These are phyloP conservation scores for Syngnathus rostellatus DNA, from an alignment of 2,797 vertebrate genomes.

Conservation along the genomic window DNA sequence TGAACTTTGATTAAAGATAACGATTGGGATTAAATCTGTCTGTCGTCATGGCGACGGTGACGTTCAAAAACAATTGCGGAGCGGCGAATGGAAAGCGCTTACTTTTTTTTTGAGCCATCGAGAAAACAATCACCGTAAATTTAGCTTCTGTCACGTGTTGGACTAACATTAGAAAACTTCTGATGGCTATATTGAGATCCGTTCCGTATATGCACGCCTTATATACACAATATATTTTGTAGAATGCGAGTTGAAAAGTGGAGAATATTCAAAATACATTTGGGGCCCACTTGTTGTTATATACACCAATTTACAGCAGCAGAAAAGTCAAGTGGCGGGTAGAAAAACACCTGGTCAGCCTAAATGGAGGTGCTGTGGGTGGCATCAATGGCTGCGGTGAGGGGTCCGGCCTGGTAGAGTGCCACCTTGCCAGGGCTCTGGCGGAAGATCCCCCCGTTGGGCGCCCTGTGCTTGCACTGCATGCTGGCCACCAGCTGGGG, in stretches of 20 bases:
- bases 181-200: no score
- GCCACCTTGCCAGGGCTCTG: slow-evolving; percentile 96
- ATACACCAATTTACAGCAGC: slow-evolving; percentile 94
- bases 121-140: slow-evolving; percentile 91
- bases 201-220: no score
- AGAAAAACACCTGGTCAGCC: not conserved
- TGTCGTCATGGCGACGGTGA: not conserved
- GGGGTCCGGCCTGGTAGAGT: slow-evolving; percentile 90
- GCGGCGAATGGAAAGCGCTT: not conserved
- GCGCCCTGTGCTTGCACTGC: slow-evolving; percentile 94
- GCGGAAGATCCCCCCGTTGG: slow-evolving; percentile 96
- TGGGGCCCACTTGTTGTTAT: slow-evolving; percentile 94
- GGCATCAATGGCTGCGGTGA: slow-evolving; percentile 88
- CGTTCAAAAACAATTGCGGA: not conserved
- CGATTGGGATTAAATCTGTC: not conserved
- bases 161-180: slow-evolving; percentile 98
- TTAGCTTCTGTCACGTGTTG: slow-evolving; percentile 60
- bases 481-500: slow-evolving; percentile 87
- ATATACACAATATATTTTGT: slow-evolving; percentile 56
- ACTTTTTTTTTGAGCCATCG: not conserved
- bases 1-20: not conserved
- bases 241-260: slow-evolving; percentile 98
- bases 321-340: slow-evolving; percentile 50
- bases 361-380: slow-evolving; percentile 92
- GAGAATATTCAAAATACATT: slow-evolving; percentile 99